Evolutionary conservation across 1,140 invertebrate species (phyloP).

Genomic region (Polyergus mexicanus): DNA sequence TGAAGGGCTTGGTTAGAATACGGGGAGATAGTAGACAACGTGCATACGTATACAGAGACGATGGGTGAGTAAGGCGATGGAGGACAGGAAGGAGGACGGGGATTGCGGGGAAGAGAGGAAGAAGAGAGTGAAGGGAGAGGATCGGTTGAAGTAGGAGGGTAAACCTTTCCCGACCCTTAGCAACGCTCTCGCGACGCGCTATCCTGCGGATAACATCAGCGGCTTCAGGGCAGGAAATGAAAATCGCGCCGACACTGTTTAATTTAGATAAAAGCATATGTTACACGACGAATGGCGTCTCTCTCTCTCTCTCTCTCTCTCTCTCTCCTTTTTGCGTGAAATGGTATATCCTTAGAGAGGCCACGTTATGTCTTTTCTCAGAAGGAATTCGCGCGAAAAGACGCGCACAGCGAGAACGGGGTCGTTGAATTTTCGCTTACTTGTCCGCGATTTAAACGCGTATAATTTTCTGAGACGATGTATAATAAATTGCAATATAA

Average conservation of each 20-base stretch:
- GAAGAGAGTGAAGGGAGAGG: conserved; percentile 62
- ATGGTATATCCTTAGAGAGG: conserved; percentile 44
- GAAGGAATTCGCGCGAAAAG: conserved; percentile 31
- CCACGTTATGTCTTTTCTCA: conserved; percentile 35
- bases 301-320: too few species aligned
- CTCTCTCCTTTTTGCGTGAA: background rate
- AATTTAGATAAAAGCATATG: conserved; percentile 89
- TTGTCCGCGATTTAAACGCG: background rate
- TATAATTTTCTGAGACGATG: background rate
- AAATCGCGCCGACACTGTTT: conserved; percentile 87
- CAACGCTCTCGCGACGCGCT: conserved; percentile 82
- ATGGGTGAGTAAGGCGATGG: conserved; percentile 60
- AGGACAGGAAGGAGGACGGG: conserved; percentile 56
- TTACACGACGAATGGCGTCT: conserved; percentile 79
- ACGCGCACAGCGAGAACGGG: background rate
- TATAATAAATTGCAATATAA: background rate
- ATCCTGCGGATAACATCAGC: conserved; percentile 86
- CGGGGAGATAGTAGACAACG: conserved; percentile 80
- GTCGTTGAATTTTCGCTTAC: conserved; percentile 12
- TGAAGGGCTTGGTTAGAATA: conserved; percentile 81
- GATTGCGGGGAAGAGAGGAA: background rate
- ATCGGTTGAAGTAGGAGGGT: conserved; percentile 69
- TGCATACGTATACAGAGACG: conserved; percentile 72
- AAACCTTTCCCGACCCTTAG: conserved; percentile 81
- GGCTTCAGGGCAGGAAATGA: conserved; percentile 87